Base-by-base conservation (phyloP, 1,140 invertebrate species). In the Lasioglossum baleicum region DNA sequence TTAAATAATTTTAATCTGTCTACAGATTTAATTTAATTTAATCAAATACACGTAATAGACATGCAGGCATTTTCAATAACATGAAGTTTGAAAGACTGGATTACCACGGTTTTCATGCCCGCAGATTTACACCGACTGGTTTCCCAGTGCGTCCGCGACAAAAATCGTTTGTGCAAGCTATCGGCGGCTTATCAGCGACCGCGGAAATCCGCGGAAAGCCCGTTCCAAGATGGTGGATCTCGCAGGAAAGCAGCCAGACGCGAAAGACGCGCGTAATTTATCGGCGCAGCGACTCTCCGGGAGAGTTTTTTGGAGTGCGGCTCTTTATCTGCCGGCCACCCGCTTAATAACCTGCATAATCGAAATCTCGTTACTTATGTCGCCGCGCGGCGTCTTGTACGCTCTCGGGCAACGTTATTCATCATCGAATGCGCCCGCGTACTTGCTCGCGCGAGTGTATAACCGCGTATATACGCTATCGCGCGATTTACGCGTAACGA, bases 401-500 rank as follows among this genome's bases (percentile, higher is more conserved):
- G 56, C 56, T 17, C 11, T n/a, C 6, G 42, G n/a, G 40, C 22
- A 72, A 44, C n/a, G 40, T 61, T 20, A 26, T 60, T 69, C 51
- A 70, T 65, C 61, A 53, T 13, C 44, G 64, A 69, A 5, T 35
- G 35, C 35, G 2, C 35, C 3, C 35, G 35, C 35, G 2, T 0
- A 2, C 3, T 3, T 2, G 35, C 35, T 3, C 35, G 2, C 35
- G 51, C 64, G 51, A 11, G 44, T 42, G 51, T 15, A 4, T 17
- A 53, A 15, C 15, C 17, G 35, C 35, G 51, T 53, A 26, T 53
- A 26, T 26, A 35, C 65, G 75, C 13, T 76, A 35, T 65, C 70
- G 48, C 74, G 69, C 71, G 65, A 84, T 83, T 84, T 75, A 83
- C 53, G 58, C 66, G 74, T 79, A 68, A 76, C 65, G 77, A 84